Conservation (phyloP, 2,888 invertebrate species). For the Agonopterix subpropinquella region DNA sequence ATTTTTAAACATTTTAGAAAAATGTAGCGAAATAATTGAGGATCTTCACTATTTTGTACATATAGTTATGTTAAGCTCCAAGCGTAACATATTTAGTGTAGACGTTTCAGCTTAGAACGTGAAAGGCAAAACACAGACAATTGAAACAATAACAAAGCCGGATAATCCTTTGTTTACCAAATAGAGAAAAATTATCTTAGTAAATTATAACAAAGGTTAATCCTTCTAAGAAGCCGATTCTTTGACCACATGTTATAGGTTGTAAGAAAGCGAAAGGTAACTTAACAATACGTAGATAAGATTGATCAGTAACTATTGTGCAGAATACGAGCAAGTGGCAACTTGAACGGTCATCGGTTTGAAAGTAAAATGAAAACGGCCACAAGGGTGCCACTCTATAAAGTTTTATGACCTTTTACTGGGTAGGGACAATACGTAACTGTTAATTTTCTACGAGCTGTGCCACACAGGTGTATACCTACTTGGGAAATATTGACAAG, state of each 20-base stretch:
- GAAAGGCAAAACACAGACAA: neutral
- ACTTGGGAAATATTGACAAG: no score
- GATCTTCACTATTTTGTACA: no score
- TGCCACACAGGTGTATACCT: no score
- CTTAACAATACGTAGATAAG: neutral
- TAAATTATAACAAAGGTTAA: constrained; percentile 17
- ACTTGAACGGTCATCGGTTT: constrained; percentile 14
- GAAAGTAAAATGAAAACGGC: constrained; percentile 9
- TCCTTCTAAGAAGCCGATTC: constrained; percentile 25
- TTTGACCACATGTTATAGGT: constrained; percentile 5
- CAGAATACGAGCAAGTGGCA: constrained; percentile 24
- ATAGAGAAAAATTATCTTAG: constrained; percentile 19
- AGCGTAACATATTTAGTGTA: no score
- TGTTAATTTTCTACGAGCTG: no score
- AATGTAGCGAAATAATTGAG: no score
- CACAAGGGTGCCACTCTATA: constrained; percentile 34
- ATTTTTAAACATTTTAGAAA: no score
- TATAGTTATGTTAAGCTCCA: no score
- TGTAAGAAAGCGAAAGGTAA: constrained; percentile 3
- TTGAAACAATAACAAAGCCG: constrained; percentile 5
- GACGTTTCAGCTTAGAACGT: no score
- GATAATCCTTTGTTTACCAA: constrained; percentile 46
- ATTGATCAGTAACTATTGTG: neutral
- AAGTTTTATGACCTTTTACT: constrained; percentile 20
- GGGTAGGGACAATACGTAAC: neutral